phyloP scores from a whole-genome alignment of 2,888 invertebrate species.

The Cybosia mesomella region DNA sequence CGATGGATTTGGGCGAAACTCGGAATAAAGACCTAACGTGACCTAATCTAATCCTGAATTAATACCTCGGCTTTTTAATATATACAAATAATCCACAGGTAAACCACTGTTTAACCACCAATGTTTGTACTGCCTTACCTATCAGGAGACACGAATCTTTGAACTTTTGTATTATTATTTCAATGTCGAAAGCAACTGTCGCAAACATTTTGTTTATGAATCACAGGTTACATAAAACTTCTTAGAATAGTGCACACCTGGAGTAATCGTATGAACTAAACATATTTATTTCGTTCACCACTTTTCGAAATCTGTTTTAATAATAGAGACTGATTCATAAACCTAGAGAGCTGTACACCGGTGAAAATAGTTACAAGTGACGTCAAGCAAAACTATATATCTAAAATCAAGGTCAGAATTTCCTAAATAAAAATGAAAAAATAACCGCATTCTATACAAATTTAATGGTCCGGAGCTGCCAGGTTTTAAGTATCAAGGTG shows the following conservation, averaged over 20 bases:
- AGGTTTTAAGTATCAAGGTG: conserved; percentile 42
- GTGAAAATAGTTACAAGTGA: conserved; percentile 75
- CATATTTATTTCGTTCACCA: conserved; percentile 68
- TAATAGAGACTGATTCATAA: conserved; percentile 81
- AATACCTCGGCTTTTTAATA: too few species aligned
- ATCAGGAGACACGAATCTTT: conserved; percentile 50
- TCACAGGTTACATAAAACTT: conserved; percentile 36
- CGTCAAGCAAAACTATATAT: conserved; percentile 73
- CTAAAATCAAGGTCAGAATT: conserved; percentile 56
- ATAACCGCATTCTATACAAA: conserved; percentile 36
- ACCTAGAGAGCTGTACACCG: conserved; percentile 60
- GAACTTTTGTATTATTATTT: conserved; percentile 62
- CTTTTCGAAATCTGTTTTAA: conserved; percentile 68
- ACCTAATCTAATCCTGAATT: background rate
- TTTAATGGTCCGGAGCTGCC: conserved; percentile 49
- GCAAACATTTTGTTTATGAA: conserved; percentile 58
- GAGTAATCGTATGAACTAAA: conserved; percentile 58
- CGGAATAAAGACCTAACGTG: background rate
- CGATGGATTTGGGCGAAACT: background rate
- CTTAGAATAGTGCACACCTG: conserved; percentile 60
- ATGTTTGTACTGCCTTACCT: conserved; percentile 51
- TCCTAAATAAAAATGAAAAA: conserved; percentile 52
- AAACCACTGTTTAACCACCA: background rate
- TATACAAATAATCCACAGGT: background rate
- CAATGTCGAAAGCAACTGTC: conserved; percentile 64